Conservation (phyloP, 2,797 vertebrate genomes). For the Onychomys arenicola region DNA sequence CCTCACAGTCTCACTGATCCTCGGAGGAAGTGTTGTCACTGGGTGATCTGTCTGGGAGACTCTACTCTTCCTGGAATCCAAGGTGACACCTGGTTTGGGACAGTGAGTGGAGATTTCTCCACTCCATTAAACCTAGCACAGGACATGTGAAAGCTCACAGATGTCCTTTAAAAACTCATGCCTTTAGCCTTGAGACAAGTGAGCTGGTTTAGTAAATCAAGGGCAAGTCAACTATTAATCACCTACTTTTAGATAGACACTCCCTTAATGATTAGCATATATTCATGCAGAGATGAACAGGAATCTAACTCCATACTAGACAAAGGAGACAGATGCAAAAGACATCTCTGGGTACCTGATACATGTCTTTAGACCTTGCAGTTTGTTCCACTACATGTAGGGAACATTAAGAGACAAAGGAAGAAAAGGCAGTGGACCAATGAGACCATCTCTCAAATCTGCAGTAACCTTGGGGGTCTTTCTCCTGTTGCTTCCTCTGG, state of each 20-base stretch:
- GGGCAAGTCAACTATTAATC: not conserved
- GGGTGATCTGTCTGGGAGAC: not conserved
- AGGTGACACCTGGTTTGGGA: not conserved
- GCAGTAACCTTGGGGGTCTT: not conserved
- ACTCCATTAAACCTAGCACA: not conserved
- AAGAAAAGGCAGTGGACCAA: not conserved
- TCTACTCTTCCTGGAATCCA: not conserved
- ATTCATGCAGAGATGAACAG: not conserved
- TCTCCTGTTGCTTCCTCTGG: slow-evolving; percentile 49
- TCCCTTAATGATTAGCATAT: too few species aligned
- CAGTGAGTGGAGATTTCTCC: not conserved
- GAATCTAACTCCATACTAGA: not conserved
- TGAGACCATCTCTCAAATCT: not conserved
- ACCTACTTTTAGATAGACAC: not conserved
- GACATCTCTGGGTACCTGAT: not conserved
- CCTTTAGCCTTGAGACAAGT: not conserved
- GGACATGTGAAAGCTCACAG: not conserved
- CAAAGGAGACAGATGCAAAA: not conserved
- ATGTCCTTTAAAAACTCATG: not conserved
- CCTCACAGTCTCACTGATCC: not conserved
- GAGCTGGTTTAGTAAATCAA: not conserved
- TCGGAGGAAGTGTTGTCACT: not conserved
- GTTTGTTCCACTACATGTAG: not conserved
- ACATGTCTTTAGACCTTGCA: not conserved
- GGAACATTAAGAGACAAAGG: not conserved